Conservation (phyloP, 2,113 vertebrate genomes). For the Atlantisia rogersi region DNA sequence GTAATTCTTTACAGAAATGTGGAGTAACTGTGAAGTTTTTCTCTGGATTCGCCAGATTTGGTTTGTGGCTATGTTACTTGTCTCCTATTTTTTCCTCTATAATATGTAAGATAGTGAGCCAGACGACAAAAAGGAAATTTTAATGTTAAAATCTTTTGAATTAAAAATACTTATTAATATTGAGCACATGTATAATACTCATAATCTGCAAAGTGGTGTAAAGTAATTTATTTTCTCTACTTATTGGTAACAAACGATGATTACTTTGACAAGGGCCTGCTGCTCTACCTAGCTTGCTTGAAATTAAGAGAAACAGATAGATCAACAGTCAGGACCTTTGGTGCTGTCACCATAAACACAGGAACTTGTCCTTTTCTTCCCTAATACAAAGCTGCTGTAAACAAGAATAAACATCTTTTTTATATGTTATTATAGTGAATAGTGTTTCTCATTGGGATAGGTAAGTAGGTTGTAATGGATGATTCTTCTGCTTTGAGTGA, state of each 20-base stretch:
- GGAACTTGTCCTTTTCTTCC: neutral
- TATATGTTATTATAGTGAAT: neutral
- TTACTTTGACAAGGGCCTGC: neutral
- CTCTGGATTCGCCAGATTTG: neutral
- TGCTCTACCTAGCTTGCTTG: neutral
- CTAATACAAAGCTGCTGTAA: neutral
- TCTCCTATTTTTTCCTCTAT: neutral
- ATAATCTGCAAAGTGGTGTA: neutral
- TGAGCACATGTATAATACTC: neutral
- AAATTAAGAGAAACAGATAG: neutral
- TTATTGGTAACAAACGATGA: neutral
- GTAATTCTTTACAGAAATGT: neutral
- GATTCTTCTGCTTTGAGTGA: neutral
- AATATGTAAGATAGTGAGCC: neutral
- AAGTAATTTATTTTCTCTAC: neutral
- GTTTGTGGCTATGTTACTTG: neutral
- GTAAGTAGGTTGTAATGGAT: neutral
- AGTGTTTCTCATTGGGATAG: neutral
- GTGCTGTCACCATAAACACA: neutral
- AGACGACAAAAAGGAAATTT: neutral
- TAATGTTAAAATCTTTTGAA: neutral
- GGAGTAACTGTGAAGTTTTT: neutral
- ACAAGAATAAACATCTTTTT: neutral
- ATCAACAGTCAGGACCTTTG: neutral
- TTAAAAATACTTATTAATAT: neutral